Evolutionary conservation across 2,888 invertebrate species (phyloP).

Genomic region (Drosophila anceps): DNA sequence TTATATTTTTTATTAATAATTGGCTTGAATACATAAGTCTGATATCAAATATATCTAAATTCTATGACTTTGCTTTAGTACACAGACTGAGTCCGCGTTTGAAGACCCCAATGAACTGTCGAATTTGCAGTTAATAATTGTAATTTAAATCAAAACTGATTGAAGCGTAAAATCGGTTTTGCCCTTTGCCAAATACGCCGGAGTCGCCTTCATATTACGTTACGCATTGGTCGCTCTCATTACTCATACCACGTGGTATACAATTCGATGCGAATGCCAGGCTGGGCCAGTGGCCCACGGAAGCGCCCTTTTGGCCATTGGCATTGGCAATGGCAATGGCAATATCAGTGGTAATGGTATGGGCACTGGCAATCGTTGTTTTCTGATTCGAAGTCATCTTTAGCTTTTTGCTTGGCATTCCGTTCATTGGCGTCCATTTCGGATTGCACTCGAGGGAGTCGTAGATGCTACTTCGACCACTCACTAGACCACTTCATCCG

Average conservation of each 20-base stretch:
- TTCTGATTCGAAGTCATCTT: slow-evolving; percentile 51
- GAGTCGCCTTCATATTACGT: slow-evolving; percentile 26
- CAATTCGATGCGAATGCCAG: slow-evolving; percentile 47
- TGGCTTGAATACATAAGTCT: neutral
- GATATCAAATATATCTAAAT: neutral
- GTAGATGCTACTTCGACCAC: slow-evolving; percentile 60
- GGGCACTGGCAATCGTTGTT: slow-evolving; percentile 27
- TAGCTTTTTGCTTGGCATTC: slow-evolving; percentile 68
- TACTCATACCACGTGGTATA: slow-evolving; percentile 71
- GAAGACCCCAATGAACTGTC: slow-evolving; percentile 29
- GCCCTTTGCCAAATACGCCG: slow-evolving; percentile 23
- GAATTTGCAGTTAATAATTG: slow-evolving; percentile 75
- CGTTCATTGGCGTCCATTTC: slow-evolving; percentile 80
- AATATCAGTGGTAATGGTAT: neutral
- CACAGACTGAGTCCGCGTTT: neutral
- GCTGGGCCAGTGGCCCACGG: slow-evolving; percentile 5
- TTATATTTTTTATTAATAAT: too few relatives aligned
- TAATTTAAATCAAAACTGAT: slow-evolving; percentile 81
- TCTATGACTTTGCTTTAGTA: neutral
- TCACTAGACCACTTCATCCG: slow-evolving; percentile 20
- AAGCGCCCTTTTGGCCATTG: slow-evolving; percentile 30
- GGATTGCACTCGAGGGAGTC: slow-evolving; percentile 82
- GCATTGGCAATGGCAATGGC: slow-evolving; percentile 5
- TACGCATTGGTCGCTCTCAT: slow-evolving; percentile 59
- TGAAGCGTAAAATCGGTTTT: slow-evolving; percentile 79